These are phyloP conservation scores for Entomobrya multifasciata DNA, from an alignment of 2,888 invertebrate genomes.

Conservation along the genomic window DNA sequence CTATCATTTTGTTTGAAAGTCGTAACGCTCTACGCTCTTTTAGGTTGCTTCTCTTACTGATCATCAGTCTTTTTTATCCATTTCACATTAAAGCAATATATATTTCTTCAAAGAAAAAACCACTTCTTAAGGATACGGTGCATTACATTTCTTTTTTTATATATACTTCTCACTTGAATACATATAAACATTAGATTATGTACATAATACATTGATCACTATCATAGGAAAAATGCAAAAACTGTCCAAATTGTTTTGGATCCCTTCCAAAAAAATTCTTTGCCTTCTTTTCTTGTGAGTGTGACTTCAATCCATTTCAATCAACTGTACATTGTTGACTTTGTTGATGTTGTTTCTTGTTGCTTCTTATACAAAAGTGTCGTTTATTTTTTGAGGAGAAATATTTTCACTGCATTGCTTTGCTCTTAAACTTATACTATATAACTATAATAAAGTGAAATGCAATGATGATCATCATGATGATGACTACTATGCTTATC, in stretches of 20 bases:
- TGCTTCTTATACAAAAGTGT: constrained; percentile 8
- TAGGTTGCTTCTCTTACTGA: no score
- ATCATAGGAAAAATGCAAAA: constrained; percentile 73
- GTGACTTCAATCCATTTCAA: constrained; percentile 64
- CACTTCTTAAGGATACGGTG: no score
- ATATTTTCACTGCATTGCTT: no score
- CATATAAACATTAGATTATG: no score
- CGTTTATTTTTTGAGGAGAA: neutral
- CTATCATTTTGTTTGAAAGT: no score
- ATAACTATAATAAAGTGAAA: no score
- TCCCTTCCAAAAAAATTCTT: constrained; percentile 64
- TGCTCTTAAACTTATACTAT: no score
- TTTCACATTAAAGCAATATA: constrained; percentile 22
- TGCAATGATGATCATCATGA: no score
- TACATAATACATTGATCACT: constrained; percentile 13
- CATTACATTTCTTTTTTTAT: neutral
- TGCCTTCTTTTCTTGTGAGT: neutral
- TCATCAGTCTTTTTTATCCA: constrained; percentile 42
- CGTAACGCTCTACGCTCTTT: neutral
- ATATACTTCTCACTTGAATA: neutral
- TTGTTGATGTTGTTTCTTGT: neutral
- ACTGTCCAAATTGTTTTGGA: constrained; percentile 78
- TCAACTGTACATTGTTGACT: constrained; percentile 68
- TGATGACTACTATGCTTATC: constrained; percentile 26
- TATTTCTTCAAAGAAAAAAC: no score